Percentiles rank a stretch among this genome's conserved stretches.
phyloP scores from a whole-genome alignment of 2,888 invertebrate genomes.

The Sthenelais limicola region DNA sequence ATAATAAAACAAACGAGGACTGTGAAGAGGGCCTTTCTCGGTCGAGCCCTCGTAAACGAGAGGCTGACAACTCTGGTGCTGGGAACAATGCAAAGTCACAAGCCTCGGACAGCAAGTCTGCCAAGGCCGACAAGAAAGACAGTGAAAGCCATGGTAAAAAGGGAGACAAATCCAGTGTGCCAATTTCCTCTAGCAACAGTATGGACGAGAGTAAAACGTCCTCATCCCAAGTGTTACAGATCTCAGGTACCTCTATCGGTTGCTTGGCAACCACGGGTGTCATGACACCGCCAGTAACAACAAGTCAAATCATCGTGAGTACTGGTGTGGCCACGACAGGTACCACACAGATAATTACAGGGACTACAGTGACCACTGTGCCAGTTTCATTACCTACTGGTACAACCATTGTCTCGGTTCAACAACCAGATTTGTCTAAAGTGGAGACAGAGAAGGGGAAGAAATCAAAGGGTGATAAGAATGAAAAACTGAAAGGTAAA shows the following conservation, averaged over 20 bases:
- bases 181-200: slow-evolving; percentile 5
- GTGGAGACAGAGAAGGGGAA: slow-evolving; percentile 53
- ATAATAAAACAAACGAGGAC: background rate
- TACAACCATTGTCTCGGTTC: slow-evolving; percentile 41
- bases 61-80: slow-evolving; percentile 25
- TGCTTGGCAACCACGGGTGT: slow-evolving; percentile 51
- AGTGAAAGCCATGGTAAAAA: slow-evolving; percentile 11
- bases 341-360: slow-evolving; percentile 45
- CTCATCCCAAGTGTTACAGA: slow-evolving; percentile 39
- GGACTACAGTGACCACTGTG: slow-evolving; percentile 39
- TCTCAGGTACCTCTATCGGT: slow-evolving; percentile 51
- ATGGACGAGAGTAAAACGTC: slow-evolving; percentile 31
- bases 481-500: slow-evolving; percentile 50
- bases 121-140: slow-evolving; percentile 33
- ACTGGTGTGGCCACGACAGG: slow-evolving; percentile 28
- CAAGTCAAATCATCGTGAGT: slow-evolving; percentile 50
- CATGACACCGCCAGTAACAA: slow-evolving; percentile 45
- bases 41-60: slow-evolving; percentile 25
- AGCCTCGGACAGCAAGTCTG: slow-evolving; percentile 17
- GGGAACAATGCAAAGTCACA: slow-evolving; percentile 24
- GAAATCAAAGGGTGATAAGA: slow-evolving; percentile 57
- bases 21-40: slow-evolving; percentile 14
- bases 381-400: slow-evolving; percentile 44
- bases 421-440: slow-evolving; percentile 27
- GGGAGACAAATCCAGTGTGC: slow-evolving; percentile 26